These are phyloP conservation scores for Macrotis lagotis DNA, from an alignment of 2,113 vertebrate species.

Conservation along the genomic window DNA sequence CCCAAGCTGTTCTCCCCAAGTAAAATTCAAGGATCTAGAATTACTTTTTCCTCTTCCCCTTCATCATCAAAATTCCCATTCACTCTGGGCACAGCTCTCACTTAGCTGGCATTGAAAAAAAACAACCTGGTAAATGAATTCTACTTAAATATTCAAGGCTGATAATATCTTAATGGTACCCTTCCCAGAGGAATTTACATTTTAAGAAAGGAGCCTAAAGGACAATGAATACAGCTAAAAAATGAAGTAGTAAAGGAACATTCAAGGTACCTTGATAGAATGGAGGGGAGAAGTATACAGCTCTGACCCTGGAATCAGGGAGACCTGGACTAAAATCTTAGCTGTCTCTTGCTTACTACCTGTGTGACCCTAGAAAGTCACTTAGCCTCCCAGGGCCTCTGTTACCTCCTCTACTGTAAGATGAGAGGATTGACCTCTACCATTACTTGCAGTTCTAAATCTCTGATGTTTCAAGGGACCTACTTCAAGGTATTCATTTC, in stretches of 20 bases:
- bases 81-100: not conserved
- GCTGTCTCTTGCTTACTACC: not conserved
- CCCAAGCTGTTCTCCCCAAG: not conserved
- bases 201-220: slow-evolving; percentile 17
- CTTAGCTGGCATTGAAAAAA: not conserved
- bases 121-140: not conserved
- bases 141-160: not conserved
- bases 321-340: not conserved
- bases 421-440: not conserved
- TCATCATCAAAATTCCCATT: not conserved
- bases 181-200: slow-evolving; percentile 3
- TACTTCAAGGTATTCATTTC: not conserved
- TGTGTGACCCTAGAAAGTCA: not conserved
- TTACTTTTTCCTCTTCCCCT: not conserved
- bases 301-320: not conserved
- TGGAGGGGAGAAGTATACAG: not conserved
- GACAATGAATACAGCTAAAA: not conserved
- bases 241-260: not conserved
- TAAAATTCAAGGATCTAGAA: not conserved
- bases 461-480: not conserved
- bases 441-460: not conserved
- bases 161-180: not conserved
- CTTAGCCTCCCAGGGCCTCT: not conserved
- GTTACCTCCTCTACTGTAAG: not conserved
- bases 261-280: not conserved